These are phyloP conservation scores for Willowsia nigromaculata DNA, from an alignment of 2,888 invertebrate genomes.

Conservation along the genomic window DNA sequence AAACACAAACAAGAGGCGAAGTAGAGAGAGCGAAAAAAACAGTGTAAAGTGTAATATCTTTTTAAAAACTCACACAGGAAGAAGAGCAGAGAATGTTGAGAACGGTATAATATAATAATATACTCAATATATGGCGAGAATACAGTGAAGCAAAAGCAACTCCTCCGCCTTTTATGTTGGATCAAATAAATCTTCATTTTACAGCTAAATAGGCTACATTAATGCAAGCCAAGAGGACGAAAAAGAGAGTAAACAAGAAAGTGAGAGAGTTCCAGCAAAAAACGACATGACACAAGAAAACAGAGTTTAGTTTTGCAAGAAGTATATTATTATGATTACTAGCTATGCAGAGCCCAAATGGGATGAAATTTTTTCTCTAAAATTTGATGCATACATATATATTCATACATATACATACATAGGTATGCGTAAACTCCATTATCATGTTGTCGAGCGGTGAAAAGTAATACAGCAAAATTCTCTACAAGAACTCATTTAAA, in stretches of 20 bases:
- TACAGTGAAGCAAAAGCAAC: neutral
- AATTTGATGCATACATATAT: too few relatives aligned
- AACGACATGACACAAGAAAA: neutral
- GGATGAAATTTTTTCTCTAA: neutral
- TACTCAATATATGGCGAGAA: neutral
- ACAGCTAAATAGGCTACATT: slow-evolving; percentile 65
- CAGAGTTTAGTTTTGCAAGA: slow-evolving; percentile 12
- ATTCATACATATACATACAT: neutral
- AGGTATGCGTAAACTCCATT: neutral
- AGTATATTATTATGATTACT: slow-evolving; percentile 12
- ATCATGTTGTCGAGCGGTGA: neutral
- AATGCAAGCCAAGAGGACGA: slow-evolving; percentile 58
- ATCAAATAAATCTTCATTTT: slow-evolving; percentile 71
- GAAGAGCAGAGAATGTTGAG: neutral
- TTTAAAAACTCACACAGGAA: neutral
- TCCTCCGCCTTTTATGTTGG: slow-evolving; percentile 55
- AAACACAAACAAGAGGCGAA: neutral
- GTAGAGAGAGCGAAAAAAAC: neutral
- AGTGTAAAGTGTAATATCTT: neutral
- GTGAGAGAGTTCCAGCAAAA: neutral
- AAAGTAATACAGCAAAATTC: neutral
- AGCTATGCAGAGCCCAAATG: neutral
- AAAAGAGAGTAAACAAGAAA: slow-evolving; percentile 51
- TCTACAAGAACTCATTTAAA: neutral
- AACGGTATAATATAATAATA: neutral